Evolutionary conservation across 2,113 vertebrate species (phyloP).

Genomic region (Pseudorhombus dupliciocellatus): DNA sequence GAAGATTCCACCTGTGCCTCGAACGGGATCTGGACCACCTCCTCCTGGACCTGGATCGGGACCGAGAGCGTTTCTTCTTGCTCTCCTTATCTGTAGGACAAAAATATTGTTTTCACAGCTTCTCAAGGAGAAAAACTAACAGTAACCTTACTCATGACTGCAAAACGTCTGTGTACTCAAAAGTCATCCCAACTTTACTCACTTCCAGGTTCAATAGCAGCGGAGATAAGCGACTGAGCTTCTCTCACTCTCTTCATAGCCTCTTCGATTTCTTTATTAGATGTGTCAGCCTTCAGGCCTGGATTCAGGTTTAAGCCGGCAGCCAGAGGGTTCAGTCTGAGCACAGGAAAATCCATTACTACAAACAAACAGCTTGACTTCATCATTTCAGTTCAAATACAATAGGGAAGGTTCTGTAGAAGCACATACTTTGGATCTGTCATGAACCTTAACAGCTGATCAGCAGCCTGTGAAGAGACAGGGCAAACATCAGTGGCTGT

Average conservation of each 20-base stretch:
- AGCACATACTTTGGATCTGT: constrained; percentile 95
- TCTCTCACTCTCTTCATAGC: constrained; percentile 98
- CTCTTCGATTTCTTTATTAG: constrained; percentile 97
- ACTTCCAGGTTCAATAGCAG: constrained; percentile 95
- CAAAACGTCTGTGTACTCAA: neutral
- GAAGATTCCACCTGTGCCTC: constrained; percentile 85
- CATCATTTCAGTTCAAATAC: neutral
- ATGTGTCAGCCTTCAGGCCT: constrained; percentile 91
- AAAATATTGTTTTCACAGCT: neutral
- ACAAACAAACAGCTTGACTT: neutral
- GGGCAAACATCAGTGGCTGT: neutral
- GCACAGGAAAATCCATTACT: constrained; percentile 20
- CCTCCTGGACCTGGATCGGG: constrained; percentile 90
- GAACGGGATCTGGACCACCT: constrained; percentile 92
- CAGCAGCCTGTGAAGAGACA: constrained; percentile 84
- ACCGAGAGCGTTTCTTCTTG: constrained; percentile 90
- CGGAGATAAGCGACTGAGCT: constrained; percentile 97
- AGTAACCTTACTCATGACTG: neutral
- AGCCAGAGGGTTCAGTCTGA: constrained; percentile 93
- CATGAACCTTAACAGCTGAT: constrained; percentile 96
- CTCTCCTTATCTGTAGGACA: constrained; percentile 88
- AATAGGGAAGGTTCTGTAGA: neutral
- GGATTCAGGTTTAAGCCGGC: constrained; percentile 89
- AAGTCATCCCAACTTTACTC: constrained; percentile 33
- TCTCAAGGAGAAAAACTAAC: neutral